Base-by-base conservation (phyloP, 1,140 invertebrate genomes). In the Pseudomyrmex gracilis region DNA sequence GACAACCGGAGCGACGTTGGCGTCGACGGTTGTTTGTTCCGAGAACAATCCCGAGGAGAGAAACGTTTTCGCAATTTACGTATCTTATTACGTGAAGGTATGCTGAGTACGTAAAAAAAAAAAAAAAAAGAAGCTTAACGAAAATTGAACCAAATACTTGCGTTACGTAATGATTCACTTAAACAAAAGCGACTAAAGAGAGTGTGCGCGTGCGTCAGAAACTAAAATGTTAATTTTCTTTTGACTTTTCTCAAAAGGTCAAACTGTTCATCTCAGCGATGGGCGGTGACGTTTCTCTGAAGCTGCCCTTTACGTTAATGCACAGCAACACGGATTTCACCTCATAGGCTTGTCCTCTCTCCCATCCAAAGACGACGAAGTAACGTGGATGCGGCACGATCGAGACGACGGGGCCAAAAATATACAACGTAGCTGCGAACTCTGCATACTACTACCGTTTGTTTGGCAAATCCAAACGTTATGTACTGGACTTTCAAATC, bases 31-130 rank as follows among this genome's bases (percentile, higher is more conserved):
- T 8, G 86, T 96, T 1, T 96, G 95, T 61, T 94, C 95, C 10
- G 93, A 94, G 58, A 95, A 95, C 78, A 93, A 93, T 8, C 93
- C 95, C 0, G 96, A 97, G 73, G 97, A 97, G 73, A 95, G 97
- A 70, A 98, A 98, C 90, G 97, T 98, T 1, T 98, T 98, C 90
- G 97, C 97, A 67, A 98, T 98, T 84, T 98, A 98, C 91, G 97
- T 98, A 5, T 97, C 97, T 0, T 98, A 98, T 91, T 98, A 98
- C 87, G 97, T 98, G 0, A 98, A 98, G 95, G 97, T 95, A 87
- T 80, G 34, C 58, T 15, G 34, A 13, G 24, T 24, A 49, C 15
- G 1, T 68, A 13, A 78, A 47, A 49, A 15, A 1, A 68, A 13
- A 78, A 47, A 49, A 17, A 5, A 58, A 1, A 7, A 68, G n/a